Conservation (phyloP, 1,140 invertebrate genomes). For the Listronotus bonariensis region DNA sequence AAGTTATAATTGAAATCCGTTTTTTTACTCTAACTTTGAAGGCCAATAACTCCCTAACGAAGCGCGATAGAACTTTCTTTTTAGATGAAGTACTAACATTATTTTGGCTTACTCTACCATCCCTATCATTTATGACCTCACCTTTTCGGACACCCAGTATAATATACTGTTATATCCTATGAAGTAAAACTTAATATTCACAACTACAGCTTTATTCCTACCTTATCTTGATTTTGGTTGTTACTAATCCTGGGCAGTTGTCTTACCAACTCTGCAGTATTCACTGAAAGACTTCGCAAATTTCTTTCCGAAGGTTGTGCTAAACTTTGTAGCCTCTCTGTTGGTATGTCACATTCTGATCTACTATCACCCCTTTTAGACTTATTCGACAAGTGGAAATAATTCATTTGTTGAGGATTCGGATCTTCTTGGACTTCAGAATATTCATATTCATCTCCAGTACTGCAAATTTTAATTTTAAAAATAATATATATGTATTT, state of each 20-base stretch:
- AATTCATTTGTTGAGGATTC: slow-evolving; percentile 40
- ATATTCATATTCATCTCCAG: slow-evolving; percentile 51
- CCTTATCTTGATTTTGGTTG: slow-evolving; percentile 26
- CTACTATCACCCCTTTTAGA: slow-evolving; percentile 7
- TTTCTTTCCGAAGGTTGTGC: slow-evolving; percentile 33
- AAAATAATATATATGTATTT: neutral
- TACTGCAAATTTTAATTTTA: slow-evolving; percentile 40
- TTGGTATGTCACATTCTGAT: slow-evolving; percentile 9
- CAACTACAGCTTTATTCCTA: slow-evolving; percentile 1
- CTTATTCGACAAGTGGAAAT: slow-evolving; percentile 28
- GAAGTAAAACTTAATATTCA: too few relatives aligned
- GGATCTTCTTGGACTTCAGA: slow-evolving; percentile 42
- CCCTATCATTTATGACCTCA: too few relatives aligned
- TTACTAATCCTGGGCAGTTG: slow-evolving; percentile 18
- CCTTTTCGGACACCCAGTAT: too few relatives aligned
- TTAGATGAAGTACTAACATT: too few relatives aligned
- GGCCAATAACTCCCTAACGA: too few relatives aligned
- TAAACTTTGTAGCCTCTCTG: slow-evolving; percentile 21
- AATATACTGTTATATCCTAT: too few relatives aligned
- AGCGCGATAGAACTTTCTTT: too few relatives aligned
- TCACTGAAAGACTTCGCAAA: slow-evolving; percentile 28
- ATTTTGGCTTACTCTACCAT: too few relatives aligned
- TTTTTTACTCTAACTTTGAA: too few relatives aligned
- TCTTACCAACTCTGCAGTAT: slow-evolving; percentile 16
- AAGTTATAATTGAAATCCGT: too few relatives aligned